Evolutionary conservation across 2,888 invertebrate genomes (phyloP).

Genomic region (Philopedon plagiatum): DNA sequence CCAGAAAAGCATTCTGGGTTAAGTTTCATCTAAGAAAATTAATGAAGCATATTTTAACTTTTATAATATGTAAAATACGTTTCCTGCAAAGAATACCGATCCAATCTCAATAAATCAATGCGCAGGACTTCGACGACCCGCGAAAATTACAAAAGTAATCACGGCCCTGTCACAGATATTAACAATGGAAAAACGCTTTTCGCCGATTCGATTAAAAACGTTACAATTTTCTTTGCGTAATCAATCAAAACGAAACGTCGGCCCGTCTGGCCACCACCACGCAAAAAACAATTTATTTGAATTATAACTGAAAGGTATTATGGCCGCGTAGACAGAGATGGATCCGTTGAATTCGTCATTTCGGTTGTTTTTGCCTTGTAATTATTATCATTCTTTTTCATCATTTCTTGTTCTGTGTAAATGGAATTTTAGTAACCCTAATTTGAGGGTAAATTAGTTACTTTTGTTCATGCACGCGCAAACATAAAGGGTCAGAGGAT

Average conservation of each 20-base stretch:
- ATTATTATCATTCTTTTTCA: conserved; percentile 44
- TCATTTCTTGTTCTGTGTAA: conserved; percentile 17
- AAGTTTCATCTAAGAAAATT: too few species aligned
- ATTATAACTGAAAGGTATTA: conserved; percentile 55
- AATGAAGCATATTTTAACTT: too few species aligned
- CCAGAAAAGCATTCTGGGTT: too few species aligned
- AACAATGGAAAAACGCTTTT: conserved; percentile 56
- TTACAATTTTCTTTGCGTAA: conserved; percentile 60
- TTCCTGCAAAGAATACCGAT: too few species aligned
- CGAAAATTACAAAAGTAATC: conserved; percentile 59
- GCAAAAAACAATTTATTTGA: conserved; percentile 61
- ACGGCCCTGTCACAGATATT: conserved; percentile 54
- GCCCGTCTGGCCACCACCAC: conserved; percentile 44
- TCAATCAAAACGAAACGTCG: conserved; percentile 57
- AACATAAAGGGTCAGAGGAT: too few species aligned
- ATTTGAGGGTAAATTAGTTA: conserved; percentile 17
- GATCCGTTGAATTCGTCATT: conserved; percentile 45
- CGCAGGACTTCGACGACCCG: conserved; percentile 21
- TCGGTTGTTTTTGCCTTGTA: conserved; percentile 44
- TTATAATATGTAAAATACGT: too few species aligned
- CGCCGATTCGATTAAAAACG: conserved; percentile 61
- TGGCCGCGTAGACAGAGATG: conserved; percentile 44
- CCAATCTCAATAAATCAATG: conserved; percentile 26
- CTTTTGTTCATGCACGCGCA: background rate
- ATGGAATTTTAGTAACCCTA: conserved; percentile 12